Evolutionary conservation across 2,113 vertebrate species (phyloP), one percentile per base, ranked within the genome.

Genomic region (Oostethus manadensis): DNA sequence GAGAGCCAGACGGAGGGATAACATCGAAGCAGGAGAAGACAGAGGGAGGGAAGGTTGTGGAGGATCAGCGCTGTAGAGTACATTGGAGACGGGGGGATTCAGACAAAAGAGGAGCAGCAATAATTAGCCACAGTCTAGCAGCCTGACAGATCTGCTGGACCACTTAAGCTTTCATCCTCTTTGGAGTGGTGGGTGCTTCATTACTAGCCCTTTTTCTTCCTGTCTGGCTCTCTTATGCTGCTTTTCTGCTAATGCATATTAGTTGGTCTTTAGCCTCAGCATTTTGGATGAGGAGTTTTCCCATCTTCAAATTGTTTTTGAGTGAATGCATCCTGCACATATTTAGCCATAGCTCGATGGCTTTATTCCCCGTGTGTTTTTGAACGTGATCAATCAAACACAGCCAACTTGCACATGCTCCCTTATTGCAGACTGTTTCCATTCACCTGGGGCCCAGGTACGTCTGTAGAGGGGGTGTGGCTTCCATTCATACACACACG

Each of bases 71-170:
- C 64, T 58, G 56, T 71, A 42, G 62, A 58, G 69, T 74, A 71
- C 68, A 65, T 76, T 73, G 74, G 61, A 76, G 71, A 80, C 59
- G 56, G 66, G 67, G 67, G 46, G 71, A 73, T 72, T 72, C 73
- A 76, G 83, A 80, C 71, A 64, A 73, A 73, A 68, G 77, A 77
- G 78, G 69, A 58, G 76, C 33, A 60, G 70, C 66, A 77, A 76
- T 86, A 88, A 86, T 88, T 86, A 88, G 78, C 81, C 73, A 74
- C 69, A 78, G 83, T 86, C 81, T 77, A 81, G 79, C 81, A 83
- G 80, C 55, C 73, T 84, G 86, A 84, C 86, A 85, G 78, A 79
- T 81, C 74, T 74, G 72, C 81, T 79, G 70, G 77, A 82, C 74
- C 82, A 81, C 84, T 86, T 82, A 81, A 81, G 64, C 74, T 75